These are phyloP conservation scores for Melanargia galathea DNA, from an alignment of 2,888 invertebrate genomes.

Conservation along the genomic window DNA sequence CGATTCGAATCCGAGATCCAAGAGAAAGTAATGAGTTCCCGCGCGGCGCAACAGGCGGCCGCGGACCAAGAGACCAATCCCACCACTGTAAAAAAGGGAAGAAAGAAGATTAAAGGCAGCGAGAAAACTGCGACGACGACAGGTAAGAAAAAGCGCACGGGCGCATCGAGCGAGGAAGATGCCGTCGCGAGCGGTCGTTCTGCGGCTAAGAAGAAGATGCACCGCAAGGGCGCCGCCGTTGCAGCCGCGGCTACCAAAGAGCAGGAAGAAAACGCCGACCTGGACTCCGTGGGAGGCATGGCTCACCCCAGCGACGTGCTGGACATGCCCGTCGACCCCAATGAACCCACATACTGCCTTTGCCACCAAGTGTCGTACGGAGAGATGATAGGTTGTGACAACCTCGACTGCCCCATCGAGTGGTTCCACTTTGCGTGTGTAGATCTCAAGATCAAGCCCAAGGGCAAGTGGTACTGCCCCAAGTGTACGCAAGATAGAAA, in stretches of 20 bases:
- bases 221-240: slow-evolving; percentile 66
- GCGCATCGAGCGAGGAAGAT: slow-evolving; percentile 79
- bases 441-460: slow-evolving; percentile 93
- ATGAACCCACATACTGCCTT: slow-evolving; percentile 98
- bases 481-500: slow-evolving; percentile 92
- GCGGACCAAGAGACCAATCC: slow-evolving; percentile 73
- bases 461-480: slow-evolving; percentile 98
- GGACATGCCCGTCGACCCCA: slow-evolving; percentile 97
- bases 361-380: slow-evolving; percentile 99
- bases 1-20: slow-evolving; percentile 98
- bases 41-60: slow-evolving; percentile 81
- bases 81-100: slow-evolving; percentile 73
- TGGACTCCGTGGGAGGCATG: slow-evolving; percentile 81
- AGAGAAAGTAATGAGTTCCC: slow-evolving; percentile 92
- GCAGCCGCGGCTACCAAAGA: slow-evolving; percentile 66
- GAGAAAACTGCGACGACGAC: slow-evolving; percentile 66
- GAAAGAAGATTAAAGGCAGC: slow-evolving; percentile 72
- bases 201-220: slow-evolving; percentile 71
- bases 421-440: slow-evolving; percentile 99
- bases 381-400: slow-evolving; percentile 98
- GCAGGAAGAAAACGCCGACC: slow-evolving; percentile 72
- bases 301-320: slow-evolving; percentile 94
- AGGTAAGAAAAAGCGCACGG: slow-evolving; percentile 80
- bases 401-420: slow-evolving; percentile 93
- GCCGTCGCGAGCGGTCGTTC: slow-evolving; percentile 65